Evolutionary conservation across 2,113 vertebrate genomes (phyloP).

Genomic region (Chinchilla lanigera): DNA sequence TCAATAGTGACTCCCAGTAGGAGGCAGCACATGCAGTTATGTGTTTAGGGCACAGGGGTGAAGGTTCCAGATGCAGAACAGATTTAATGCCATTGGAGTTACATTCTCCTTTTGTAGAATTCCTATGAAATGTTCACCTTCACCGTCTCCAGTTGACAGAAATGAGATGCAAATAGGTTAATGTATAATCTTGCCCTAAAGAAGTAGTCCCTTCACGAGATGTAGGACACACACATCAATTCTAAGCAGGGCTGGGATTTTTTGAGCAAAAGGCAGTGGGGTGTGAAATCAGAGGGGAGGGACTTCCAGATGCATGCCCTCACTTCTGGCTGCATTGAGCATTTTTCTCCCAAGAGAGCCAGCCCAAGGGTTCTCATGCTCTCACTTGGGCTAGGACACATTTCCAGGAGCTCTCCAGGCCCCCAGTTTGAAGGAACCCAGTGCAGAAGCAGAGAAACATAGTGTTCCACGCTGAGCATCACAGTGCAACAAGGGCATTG

Average conservation of each 20-base stretch:
- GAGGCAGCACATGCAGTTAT: not conserved
- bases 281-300: not conserved
- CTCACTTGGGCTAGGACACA: not conserved
- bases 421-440: not conserved
- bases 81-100: not conserved
- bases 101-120: not conserved
- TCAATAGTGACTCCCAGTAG: not conserved
- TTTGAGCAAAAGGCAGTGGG: not conserved
- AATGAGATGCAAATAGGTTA: constrained; percentile 67
- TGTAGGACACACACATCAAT: not conserved
- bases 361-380: not conserved
- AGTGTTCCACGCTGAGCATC: not conserved
- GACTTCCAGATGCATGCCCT: not conserved
- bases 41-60: not conserved
- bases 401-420: not conserved
- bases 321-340: not conserved
- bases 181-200: constrained; percentile 58
- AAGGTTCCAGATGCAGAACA: not conserved
- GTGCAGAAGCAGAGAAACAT: not conserved
- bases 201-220: not conserved
- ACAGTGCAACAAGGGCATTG: accelerated
- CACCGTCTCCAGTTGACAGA: constrained; percentile 7
- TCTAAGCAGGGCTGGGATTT: not conserved
- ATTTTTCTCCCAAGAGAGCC: not conserved
- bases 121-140: not conserved